Conservation (phyloP, 2,797 vertebrate genomes). For the Falco biarmicus region DNA sequence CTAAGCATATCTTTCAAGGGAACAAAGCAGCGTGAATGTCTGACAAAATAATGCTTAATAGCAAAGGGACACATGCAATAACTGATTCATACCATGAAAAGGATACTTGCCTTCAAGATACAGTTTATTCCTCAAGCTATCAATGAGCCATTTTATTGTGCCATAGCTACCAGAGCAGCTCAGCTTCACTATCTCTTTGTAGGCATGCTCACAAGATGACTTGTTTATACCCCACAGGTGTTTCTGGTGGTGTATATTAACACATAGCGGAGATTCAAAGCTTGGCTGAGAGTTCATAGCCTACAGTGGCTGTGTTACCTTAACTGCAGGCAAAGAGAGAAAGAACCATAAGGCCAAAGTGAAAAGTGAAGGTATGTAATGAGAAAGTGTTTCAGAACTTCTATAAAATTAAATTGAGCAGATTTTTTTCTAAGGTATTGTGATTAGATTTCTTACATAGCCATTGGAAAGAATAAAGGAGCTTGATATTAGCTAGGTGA, state of each 20-base stretch:
- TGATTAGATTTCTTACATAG: conserved; percentile 5
- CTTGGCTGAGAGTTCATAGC: neutral
- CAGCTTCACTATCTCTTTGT: neutral
- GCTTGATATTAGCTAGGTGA: neutral
- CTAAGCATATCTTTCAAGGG: neutral
- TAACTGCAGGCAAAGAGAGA: neutral
- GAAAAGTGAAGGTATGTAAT: neutral
- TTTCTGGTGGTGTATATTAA: neutral
- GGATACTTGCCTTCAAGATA: neutral
- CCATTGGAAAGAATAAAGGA: neutral
- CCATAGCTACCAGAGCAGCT: neutral
- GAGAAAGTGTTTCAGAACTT: neutral
- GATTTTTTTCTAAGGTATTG: neutral
- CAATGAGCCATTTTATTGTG: neutral
- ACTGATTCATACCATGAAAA: neutral
- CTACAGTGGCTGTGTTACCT: neutral
- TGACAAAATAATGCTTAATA: neutral
- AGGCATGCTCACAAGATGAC: neutral
- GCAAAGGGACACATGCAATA: neutral
- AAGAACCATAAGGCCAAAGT: neutral
- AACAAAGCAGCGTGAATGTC: neutral
- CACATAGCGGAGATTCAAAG: neutral
- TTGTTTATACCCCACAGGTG: neutral
- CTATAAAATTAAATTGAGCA: conserved; percentile 4
- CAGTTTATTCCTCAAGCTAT: neutral